A percentile compares a stretch with the other conserved stretches of the same genome.
Evolutionary conservation across 2,113 vertebrate genomes (phyloP).

Genomic region (Podarcis raffonei): DNA sequence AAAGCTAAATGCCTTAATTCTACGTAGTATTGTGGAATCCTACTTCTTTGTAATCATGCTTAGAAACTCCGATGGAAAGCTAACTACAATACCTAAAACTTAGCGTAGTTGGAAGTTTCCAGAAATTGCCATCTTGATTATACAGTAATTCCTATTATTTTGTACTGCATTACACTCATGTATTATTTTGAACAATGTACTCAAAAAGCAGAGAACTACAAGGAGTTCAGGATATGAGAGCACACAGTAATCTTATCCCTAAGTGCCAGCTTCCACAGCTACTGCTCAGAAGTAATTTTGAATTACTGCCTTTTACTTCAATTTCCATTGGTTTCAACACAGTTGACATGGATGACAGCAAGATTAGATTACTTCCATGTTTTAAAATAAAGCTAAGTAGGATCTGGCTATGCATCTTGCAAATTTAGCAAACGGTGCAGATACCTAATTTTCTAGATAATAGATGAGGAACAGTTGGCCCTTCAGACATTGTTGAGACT

Average conservation of each 20-base stretch:
- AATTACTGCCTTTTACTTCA: background rate
- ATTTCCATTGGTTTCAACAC: background rate
- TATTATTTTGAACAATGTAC: background rate
- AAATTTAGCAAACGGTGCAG: background rate
- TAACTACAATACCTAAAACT: conserved; percentile 19
- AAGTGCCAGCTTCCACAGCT: background rate
- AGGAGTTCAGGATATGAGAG: background rate
- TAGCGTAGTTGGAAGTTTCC: background rate
- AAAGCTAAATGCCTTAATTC: conserved; percentile 5
- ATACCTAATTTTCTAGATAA: background rate
- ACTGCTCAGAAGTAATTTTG: background rate
- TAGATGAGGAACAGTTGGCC: too few relatives aligned
- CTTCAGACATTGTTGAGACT: too few relatives aligned
- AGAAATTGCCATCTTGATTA: conserved; percentile 3
- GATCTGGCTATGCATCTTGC: background rate
- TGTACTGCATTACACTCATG: background rate
- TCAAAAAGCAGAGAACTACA: background rate
- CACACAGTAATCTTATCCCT: background rate
- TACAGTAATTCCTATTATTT: background rate
- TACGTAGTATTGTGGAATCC: background rate
- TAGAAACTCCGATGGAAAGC: background rate
- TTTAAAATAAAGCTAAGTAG: background rate
- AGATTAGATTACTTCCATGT: background rate
- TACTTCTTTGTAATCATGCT: background rate
- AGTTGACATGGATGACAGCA: background rate